Percentiles rank a stretch among this genome's conserved stretches.
These are phyloP conservation scores for Eledone cirrhosa DNA, from an alignment of 2,888 invertebrate species.

Conservation along the genomic window DNA sequence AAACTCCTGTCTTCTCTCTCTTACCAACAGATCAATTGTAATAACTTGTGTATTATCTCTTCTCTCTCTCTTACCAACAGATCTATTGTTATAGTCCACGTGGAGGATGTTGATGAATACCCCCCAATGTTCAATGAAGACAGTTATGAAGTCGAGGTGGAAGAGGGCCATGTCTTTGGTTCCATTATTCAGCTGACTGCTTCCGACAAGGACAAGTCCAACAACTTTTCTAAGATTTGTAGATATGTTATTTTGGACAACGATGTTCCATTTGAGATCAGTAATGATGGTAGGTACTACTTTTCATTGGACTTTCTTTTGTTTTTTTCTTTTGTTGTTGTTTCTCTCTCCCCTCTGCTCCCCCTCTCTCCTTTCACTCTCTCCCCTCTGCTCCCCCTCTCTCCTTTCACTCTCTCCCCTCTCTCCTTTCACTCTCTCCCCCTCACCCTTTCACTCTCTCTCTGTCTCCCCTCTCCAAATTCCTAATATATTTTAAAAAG, in stretches of 20 bases:
- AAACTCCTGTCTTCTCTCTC: too few relatives aligned
- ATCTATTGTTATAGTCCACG: slow-evolving; percentile 91
- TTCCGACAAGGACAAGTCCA: slow-evolving; percentile 93
- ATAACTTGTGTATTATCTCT: neutral
- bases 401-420: too few relatives aligned
- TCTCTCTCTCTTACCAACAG: slow-evolving; percentile 69
- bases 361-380: too few relatives aligned
- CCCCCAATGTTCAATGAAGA: slow-evolving; percentile 90
- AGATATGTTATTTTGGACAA: slow-evolving; percentile 94
- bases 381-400: too few relatives aligned
- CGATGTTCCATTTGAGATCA: slow-evolving; percentile 89
- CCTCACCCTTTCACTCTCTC: too few relatives aligned
- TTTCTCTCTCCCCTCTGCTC: too few relatives aligned
- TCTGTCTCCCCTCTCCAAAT: too few relatives aligned
- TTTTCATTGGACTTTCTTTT: too few relatives aligned
- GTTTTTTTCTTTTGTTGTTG: too few relatives aligned
- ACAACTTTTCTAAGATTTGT: slow-evolving; percentile 93
- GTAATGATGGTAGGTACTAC: slow-evolving; percentile 79
- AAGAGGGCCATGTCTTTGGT: slow-evolving; percentile 79
- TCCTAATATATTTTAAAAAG: too few relatives aligned
- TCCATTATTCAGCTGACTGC: slow-evolving; percentile 92
- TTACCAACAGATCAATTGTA: too few relatives aligned
- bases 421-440: too few relatives aligned
- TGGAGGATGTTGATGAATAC: slow-evolving; percentile 95
- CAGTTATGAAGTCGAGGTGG: slow-evolving; percentile 87